Evolutionary conservation across 2,797 vertebrate genomes (phyloP).

Genomic region (Danio tinwini): DNA sequence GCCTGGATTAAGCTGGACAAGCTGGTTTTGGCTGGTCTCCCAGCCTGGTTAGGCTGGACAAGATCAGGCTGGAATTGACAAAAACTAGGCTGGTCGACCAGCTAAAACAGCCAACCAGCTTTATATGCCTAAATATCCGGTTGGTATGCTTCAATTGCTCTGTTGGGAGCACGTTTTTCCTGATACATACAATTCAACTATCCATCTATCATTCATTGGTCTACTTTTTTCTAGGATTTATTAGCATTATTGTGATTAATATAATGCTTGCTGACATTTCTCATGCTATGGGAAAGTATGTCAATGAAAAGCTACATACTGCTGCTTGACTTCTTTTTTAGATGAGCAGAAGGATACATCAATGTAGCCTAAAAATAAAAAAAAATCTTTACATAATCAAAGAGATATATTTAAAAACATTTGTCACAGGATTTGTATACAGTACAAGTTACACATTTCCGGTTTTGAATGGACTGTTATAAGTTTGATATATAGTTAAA

Average conservation of each 20-base stretch:
- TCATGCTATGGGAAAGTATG: neutral
- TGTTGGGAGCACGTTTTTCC: too few relatives aligned
- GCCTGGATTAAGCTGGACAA: too few relatives aligned
- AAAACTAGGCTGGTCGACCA: too few relatives aligned
- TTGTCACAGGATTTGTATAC: neutral
- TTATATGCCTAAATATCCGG: too few relatives aligned
- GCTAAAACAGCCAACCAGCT: too few relatives aligned
- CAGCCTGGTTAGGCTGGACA: too few relatives aligned
- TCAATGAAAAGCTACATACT: neutral
- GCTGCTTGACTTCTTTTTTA: neutral
- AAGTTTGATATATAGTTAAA: too few relatives aligned
- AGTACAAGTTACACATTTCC: constrained; percentile 28
- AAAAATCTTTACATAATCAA: neutral
- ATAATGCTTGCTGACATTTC: neutral
- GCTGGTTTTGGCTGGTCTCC: too few relatives aligned
- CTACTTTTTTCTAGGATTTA: neutral
- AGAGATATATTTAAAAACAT: neutral
- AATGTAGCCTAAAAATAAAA: constrained; percentile 1
- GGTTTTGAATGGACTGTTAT: constrained; percentile 9
- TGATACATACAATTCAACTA: too few relatives aligned
- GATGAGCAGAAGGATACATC: neutral
- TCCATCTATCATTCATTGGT: too few relatives aligned
- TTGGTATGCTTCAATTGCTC: too few relatives aligned
- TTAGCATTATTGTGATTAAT: neutral
- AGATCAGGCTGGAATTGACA: too few relatives aligned